These are phyloP conservation scores for Pachyrhynchus sulphureomaculatus DNA, from an alignment of 1,140 invertebrate species.

Conservation along the genomic window DNA sequence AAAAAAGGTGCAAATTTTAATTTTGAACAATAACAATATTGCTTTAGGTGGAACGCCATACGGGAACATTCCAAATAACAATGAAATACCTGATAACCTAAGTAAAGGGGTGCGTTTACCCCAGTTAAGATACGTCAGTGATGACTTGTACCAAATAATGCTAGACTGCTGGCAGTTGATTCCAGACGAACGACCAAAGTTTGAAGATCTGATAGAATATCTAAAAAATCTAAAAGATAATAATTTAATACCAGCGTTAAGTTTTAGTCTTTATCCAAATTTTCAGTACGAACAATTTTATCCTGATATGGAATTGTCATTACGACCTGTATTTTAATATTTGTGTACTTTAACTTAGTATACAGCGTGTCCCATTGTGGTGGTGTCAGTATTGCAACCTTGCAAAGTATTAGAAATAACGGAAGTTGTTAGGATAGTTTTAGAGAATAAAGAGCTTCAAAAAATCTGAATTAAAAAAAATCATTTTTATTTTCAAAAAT, in stretches of 20 bases:
- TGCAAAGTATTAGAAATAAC: no score
- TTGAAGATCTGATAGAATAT: slow-evolving; percentile 58
- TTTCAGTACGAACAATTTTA: slow-evolving; percentile 50
- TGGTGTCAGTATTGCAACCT: no score
- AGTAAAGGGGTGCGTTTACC: slow-evolving; percentile 67
- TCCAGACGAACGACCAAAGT: slow-evolving; percentile 73
- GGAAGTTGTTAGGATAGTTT: no score
- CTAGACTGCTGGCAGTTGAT: slow-evolving; percentile 84
- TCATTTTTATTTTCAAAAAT: no score
- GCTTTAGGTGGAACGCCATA: slow-evolving; percentile 72
- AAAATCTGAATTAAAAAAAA: no score
- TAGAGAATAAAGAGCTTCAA: no score
- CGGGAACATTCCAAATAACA: slow-evolving; percentile 62
- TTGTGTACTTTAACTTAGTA: no score
- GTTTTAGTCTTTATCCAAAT: slow-evolving; percentile 40
- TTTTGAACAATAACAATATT: no score
- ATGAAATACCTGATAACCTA: slow-evolving; percentile 70
- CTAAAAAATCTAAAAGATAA: slow-evolving; percentile 40
- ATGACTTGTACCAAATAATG: slow-evolving; percentile 80
- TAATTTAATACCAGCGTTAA: slow-evolving; percentile 30
- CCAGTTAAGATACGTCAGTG: slow-evolving; percentile 70
- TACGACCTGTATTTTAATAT: slow-evolving; percentile 39
- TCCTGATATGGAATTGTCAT: slow-evolving; percentile 43
- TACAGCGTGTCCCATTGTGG: no score
- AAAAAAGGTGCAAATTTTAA: no score